Conservation (phyloP, 1,140 invertebrate species). For the Orchesella cincta region DNA sequence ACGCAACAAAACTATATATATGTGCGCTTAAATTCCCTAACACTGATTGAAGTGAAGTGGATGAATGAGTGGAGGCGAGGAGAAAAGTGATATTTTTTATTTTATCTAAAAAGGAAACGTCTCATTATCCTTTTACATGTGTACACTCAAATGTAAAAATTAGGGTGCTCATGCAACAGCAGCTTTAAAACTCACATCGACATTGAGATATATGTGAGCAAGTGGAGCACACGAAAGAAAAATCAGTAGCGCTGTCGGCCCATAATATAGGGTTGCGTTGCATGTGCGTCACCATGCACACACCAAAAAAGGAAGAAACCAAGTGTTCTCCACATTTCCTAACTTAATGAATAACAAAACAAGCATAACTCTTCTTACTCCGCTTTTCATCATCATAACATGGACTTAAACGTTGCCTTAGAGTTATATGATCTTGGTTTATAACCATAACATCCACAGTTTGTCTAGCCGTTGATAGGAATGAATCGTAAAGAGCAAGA, state of each 20-base stretch:
- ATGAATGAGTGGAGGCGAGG: not conserved
- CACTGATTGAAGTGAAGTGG: not conserved
- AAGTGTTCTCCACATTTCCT: constrained; percentile 26
- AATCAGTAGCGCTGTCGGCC: too few species aligned
- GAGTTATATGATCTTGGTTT: too few species aligned
- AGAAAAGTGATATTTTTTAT: constrained; percentile 23
- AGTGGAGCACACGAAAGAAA: not conserved
- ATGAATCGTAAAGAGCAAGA: too few species aligned
- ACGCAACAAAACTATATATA: too few species aligned
- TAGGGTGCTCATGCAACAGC: not conserved
- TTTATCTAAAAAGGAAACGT: constrained; percentile 49
- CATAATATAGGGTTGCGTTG: too few species aligned
- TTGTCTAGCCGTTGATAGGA: too few species aligned
- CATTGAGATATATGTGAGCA: not conserved
- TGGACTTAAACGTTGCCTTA: too few species aligned
- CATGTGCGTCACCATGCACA: not conserved
- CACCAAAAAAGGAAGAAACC: not conserved
- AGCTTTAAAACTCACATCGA: not conserved
- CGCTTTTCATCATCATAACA: too few species aligned
- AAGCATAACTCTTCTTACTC: too few species aligned
- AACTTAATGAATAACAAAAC: not conserved
- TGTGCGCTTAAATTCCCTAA: too few species aligned
- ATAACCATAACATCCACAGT: too few species aligned
- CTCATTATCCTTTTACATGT: constrained; percentile 40
- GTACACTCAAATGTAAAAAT: constrained; percentile 2